Evolutionary conservation across 2,888 invertebrate species (phyloP), one percentile per base, ranked within the genome.

Genomic region (Achlya flavicornis): DNA sequence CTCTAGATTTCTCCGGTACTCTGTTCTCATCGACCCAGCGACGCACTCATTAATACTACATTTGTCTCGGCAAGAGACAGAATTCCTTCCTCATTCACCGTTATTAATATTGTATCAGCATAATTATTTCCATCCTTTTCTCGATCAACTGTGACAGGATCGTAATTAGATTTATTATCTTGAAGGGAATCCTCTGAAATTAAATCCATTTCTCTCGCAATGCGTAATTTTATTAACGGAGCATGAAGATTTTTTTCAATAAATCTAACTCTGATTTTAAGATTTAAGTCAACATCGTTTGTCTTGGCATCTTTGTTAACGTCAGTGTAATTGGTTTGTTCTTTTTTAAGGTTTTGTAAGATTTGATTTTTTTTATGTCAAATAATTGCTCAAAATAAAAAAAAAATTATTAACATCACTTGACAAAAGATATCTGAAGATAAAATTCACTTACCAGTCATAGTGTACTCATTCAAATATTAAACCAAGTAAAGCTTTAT

Each of bases 41-140:
- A 85, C 83, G 78, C 80, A 84, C 88, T 91, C 90, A 91, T 92
- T 92, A 92, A 88, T 92, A 89, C 84, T 81, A 87, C 91, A 92
- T 92, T 91, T 90, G 90, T 90, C 91, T 87, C 85, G 77, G 77
- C 79, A 83, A 81, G 83, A 88, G 90, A 89, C 89, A 85, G 86
- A 85, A 85, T 87, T 91, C 84, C 87, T 88, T 86, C 85, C 85
- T 88, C 80, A 83, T 84, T 81, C 84, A 78, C 81, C 81, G 82
- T 88, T 90, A 91, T 90, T 91, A 91, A 89, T 91, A 88, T 86
- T 89, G 80, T 86, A 90, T 90, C 84, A 88, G 74, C 78, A 77
- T 84, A 80, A 84, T 85, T 85, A 85, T 81, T 86, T 83, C 72
- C 81, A 84, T 86, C 83, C 84, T 83, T 86, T 82, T 79, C 81